A percentile compares a stretch with the other conserved stretches of the same genome.
phyloP scores from a whole-genome alignment of 2,888 invertebrate genomes.

The Thymelicus sylvestris region DNA sequence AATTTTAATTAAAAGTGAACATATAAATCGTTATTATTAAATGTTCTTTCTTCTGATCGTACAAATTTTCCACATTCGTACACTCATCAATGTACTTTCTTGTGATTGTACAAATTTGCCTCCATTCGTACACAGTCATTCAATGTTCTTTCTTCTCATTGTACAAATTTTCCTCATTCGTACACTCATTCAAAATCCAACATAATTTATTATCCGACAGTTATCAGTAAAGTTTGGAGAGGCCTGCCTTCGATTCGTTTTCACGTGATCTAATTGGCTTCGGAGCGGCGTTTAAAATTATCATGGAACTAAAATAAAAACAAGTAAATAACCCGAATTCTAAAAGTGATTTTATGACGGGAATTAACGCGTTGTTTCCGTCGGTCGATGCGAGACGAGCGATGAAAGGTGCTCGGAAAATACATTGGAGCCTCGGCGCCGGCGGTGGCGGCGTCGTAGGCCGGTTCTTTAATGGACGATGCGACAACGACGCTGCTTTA shows the following conservation, averaged over 20 bases:
- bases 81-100: too few relatives aligned
- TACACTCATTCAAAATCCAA: not conserved
- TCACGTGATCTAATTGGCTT: conserved; percentile 80
- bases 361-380: conserved; percentile 85
- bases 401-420: conserved; percentile 83
- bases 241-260: conserved; percentile 55
- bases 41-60: too few relatives aligned
- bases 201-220: not conserved
- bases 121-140: too few relatives aligned
- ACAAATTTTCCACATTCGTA: too few relatives aligned
- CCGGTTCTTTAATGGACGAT: too few relatives aligned
- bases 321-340: conserved; percentile 84
- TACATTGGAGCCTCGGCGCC: conserved; percentile 65
- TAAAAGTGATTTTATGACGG: conserved; percentile 85
- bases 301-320: conserved; percentile 83
- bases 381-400: conserved; percentile 82
- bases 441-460: conserved; percentile 49
- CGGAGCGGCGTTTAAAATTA: conserved; percentile 79
- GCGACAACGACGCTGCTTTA: too few relatives aligned
- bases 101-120: too few relatives aligned
- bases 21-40: too few relatives aligned
- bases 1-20: too few relatives aligned
- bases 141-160: too few relatives aligned
- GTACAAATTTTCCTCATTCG: too few relatives aligned
- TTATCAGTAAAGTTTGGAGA: conserved; percentile 41